Conservation (phyloP, 2,888 invertebrate species). For the Phengaris alcon region DNA sequence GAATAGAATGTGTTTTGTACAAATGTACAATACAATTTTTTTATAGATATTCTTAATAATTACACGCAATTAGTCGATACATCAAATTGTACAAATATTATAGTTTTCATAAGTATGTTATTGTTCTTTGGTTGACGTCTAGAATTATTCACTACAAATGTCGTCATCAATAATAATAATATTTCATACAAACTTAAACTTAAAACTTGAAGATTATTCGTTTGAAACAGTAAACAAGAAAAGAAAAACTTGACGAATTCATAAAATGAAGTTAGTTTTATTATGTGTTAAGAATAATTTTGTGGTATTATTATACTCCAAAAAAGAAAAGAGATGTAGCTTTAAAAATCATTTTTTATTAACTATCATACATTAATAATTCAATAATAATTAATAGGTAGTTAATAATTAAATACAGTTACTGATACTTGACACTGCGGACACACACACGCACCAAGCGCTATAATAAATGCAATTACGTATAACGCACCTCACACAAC, state of each 20-base stretch:
- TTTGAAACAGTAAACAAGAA: not conserved
- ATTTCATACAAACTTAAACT: not conserved
- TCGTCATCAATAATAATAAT: not conserved
- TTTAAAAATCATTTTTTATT: constrained; percentile 76
- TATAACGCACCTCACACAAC: constrained; percentile 13
- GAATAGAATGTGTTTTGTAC: not conserved
- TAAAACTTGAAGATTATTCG: not conserved
- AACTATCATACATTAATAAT: constrained; percentile 76
- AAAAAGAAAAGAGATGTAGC: constrained; percentile 51
- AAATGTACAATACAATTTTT: not conserved
- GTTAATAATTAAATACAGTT: constrained; percentile 56
- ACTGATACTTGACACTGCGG: constrained; percentile 60
- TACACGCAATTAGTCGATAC: not conserved
- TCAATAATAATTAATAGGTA: constrained; percentile 61
- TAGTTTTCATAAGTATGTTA: not conserved
- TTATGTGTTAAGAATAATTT: not conserved
- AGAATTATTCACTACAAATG: not conserved
- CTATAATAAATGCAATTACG: constrained; percentile 56
- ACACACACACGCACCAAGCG: constrained; percentile 54
- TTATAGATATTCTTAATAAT: not conserved
- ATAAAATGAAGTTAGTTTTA: no score
- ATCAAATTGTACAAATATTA: constrained; percentile 9
- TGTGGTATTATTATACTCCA: not conserved
- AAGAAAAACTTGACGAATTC: not conserved
- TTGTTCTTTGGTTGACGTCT: not conserved